Evolutionary conservation across 1,140 invertebrate genomes (phyloP), one percentile per base, ranked within the genome.

Genomic region (Mesaphorura yosii): DNA sequence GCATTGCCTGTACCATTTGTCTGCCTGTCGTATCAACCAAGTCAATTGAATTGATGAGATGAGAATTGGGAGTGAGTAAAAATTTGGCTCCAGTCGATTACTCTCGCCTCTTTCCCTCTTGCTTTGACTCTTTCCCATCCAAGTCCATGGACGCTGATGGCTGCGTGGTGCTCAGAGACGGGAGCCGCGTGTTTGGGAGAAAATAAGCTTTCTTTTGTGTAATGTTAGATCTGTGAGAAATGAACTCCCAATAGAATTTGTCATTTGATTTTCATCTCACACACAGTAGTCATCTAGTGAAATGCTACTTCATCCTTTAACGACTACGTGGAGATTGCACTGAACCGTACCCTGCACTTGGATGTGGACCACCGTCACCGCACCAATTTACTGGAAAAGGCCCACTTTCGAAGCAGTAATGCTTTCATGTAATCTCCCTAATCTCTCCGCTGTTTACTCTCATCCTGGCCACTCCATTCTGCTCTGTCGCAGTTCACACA

Each of bases 251-350:
- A 63, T 59, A 49, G 61, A 52, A 22, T 57, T 53, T 59, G 61
- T 59, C 61, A 63, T 58, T 59, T 63, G 61, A 63, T 63, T 63
- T 59, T 58, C 58, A 59, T 63, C 60, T 58, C 38, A n/a, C n/a
- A n/a, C n/a, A n/a, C n/a, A n/a, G 10, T 10, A 14, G 19, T n/a
- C n/a, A n/a, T n/a, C n/a, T 12, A 37, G n/a, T 37, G 34, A 37
- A 37, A 14, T 37, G n/a, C 34, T n/a, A 37, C 12, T 37, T n/a
- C 34, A 37, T 12, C 34, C n/a, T 37, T n/a, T n/a, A n/a, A 14
- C 34, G 12, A 37, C n/a, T 37, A 37, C 34, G 12, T n/a, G 34
- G 34, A 14, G 12, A n/a, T n/a, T n/a, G n/a, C n/a, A n/a, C n/a
- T n/a, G n/a, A n/a, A n/a, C n/a, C n/a, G n/a, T n/a, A n/a, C n/a